Evolutionary conservation across 2,113 vertebrate species (phyloP).

Genomic region (Benthochromis sp.): DNA sequence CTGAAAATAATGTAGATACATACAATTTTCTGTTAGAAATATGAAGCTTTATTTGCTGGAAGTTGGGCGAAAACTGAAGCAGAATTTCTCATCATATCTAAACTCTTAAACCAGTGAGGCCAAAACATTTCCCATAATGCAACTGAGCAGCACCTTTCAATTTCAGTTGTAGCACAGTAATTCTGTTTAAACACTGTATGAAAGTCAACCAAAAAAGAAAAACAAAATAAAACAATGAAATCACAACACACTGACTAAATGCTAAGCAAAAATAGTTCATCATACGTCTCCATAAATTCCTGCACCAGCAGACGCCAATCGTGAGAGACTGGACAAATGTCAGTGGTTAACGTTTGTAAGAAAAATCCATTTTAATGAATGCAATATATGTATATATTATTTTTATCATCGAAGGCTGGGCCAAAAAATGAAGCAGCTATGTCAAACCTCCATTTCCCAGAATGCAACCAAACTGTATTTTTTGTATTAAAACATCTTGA

Average conservation of each 20-base stretch:
- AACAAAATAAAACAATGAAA: accelerated
- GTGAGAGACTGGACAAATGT: neutral
- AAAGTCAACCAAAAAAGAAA: neutral
- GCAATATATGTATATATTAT: accelerated
- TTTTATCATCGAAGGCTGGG: accelerated
- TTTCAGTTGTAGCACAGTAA: neutral
- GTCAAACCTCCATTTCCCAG: neutral
- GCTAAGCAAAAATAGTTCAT: neutral
- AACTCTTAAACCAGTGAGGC: neutral
- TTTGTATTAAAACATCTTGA: neutral
- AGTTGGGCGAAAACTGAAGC: neutral
- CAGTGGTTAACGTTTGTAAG: accelerated
- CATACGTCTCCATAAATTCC: neutral
- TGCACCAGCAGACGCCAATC: accelerated
- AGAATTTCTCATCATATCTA: neutral
- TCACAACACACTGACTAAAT: neutral
- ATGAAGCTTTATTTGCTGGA: neutral
- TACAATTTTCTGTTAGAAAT: neutral
- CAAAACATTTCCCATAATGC: neutral
- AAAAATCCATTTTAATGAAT: neutral
- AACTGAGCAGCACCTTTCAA: neutral
- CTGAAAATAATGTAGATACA: neutral
- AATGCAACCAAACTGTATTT: neutral
- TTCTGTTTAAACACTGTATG: neutral
- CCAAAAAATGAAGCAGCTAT: neutral